Evolutionary conservation across 2,113 vertebrate species (phyloP), one percentile per base, ranked within the genome.

Genomic region (Archilochus colubris): DNA sequence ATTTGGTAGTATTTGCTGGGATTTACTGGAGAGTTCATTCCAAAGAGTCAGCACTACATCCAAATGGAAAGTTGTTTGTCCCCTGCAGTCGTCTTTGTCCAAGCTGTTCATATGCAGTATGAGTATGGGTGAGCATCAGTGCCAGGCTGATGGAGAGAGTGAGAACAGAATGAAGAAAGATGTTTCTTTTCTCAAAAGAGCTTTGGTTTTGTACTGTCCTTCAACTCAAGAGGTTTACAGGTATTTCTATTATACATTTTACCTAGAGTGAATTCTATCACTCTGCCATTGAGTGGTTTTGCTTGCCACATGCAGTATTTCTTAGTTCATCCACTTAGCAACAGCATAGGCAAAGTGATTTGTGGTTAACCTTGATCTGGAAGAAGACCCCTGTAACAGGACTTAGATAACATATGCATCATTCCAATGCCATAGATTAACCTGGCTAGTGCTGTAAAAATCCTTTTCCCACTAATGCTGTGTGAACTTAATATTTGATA

Each of bases 11-110:
- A 84, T 95, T 85, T 94, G 19, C 88, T 94, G 93, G 72, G 74
- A 89, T 92, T 97, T 95, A 92, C 38, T 75, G 61, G 87, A 96
- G 75, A 96, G 61, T 81, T 92, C 94, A 89, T 96, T 96, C 61
- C 74, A 67, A 89, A 95, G 84, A 77, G 78, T 54, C 68, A 75
- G 91, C 74, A 74, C 44, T 86, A 63, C 83, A 76, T 92, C 94
- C 91, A 92, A 93, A 90, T 53, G 44, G 69, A 44, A 91, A 70
- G 23, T 82, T 76, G 4, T n/a, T 92, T 92, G 85, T 94, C 77
- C 36, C 31, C 9, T 69, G 22, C 44, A 14, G 7, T 63, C 21
- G 12, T 81, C 88, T 91, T 46, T 25, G 86, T 91, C 79, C 4
- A 2, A 85, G 78, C 27, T 11, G 77, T 55, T 95, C 73, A n/a